These are phyloP conservation scores for Tapirus indicus DNA, from an alignment of 2,797 vertebrate genomes.

Conservation along the genomic window DNA sequence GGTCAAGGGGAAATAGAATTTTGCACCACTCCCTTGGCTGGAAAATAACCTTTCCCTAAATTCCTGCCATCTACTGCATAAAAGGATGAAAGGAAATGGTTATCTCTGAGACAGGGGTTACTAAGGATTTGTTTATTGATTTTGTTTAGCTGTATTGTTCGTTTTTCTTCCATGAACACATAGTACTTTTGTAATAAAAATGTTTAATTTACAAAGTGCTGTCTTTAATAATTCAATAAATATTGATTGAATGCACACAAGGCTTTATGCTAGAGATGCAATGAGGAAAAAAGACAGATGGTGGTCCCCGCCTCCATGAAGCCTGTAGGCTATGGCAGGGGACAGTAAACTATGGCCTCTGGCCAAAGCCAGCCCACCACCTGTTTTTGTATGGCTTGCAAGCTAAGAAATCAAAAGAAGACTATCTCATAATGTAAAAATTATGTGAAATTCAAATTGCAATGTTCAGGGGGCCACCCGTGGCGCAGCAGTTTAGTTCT, in stretches of 20 bases:
- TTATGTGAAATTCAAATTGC: neutral
- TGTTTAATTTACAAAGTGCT: conserved; percentile 2
- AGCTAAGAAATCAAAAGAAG: neutral
- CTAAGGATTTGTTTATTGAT: neutral
- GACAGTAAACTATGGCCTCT: neutral
- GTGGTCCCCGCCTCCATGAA: neutral
- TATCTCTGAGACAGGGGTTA: neutral
- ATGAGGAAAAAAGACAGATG: neutral
- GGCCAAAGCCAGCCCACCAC: neutral
- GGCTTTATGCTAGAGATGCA: neutral
- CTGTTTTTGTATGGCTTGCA: neutral
- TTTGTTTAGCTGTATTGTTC: neutral
- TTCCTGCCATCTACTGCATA: neutral
- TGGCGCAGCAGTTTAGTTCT: too few relatives aligned
- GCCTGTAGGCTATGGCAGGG: neutral
- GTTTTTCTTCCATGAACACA: neutral
- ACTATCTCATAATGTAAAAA: neutral
- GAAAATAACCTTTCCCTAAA: conserved; percentile 37
- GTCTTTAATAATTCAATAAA: conserved; percentile 12
- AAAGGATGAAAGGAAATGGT: neutral
- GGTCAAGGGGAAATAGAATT: neutral
- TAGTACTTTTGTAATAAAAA: conserved; percentile 3
- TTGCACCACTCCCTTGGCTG: neutral
- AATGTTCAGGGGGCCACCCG: neutral
- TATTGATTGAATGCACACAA: neutral